Conservation (phyloP, 2,113 vertebrate genomes). For the Pangasianodon hypophthalmus region DNA sequence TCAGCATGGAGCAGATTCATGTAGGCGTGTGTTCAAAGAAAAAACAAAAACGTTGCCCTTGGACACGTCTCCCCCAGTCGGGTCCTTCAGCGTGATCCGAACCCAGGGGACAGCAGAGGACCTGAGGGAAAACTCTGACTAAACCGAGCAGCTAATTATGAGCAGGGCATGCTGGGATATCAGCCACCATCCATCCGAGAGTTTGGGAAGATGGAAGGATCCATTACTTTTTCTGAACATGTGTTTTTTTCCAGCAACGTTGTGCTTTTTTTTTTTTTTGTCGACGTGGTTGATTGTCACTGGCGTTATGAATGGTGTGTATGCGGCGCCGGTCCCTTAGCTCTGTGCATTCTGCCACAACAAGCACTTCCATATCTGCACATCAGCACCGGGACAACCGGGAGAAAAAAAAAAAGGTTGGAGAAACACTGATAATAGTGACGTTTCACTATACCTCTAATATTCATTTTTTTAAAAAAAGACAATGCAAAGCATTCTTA, state of each 20-base stretch:
- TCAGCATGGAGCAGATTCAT: not conserved
- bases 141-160: constrained; percentile 39
- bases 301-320: constrained; percentile 48
- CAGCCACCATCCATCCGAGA: not conserved
- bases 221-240: not conserved
- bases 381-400: constrained; percentile 24
- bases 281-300: constrained; percentile 48
- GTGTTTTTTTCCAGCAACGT: not conserved
- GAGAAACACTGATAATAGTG: constrained; percentile 28
- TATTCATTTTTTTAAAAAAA: not conserved
- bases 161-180: constrained; percentile 15
- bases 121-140: constrained; percentile 36
- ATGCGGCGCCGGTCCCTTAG: constrained; percentile 25
- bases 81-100: constrained; percentile 23
- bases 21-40: not conserved
- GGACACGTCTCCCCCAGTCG: constrained; percentile 26
- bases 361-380: constrained; percentile 42
- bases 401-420: not conserved
- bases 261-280: constrained; percentile 21
- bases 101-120: constrained; percentile 19
- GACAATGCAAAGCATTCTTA: not conserved
- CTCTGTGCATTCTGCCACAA: constrained; percentile 43
- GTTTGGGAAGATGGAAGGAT: not conserved
- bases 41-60: constrained; percentile 28
- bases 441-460: not conserved